These are phyloP conservation scores for Aproaerema taeniolella DNA, from an alignment of 2,888 invertebrate genomes.

Conservation along the genomic window DNA sequence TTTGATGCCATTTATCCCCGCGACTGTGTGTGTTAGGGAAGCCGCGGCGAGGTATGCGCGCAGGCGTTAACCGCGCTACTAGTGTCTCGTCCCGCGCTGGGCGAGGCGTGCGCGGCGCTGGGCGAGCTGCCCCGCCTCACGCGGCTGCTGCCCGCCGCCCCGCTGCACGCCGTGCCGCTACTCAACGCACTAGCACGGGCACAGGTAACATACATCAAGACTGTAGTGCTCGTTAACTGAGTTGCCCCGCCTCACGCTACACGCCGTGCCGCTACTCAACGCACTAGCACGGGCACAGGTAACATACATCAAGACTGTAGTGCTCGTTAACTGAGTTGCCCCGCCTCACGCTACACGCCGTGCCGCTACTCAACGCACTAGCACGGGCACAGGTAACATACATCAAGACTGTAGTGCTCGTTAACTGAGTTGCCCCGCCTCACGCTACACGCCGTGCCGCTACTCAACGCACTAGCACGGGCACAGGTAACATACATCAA, in stretches of 20 bases:
- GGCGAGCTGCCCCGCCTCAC: conserved; percentile 91
- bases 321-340: conserved; percentile 93
- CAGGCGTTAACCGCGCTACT: conserved; percentile 90
- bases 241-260: conserved; percentile 86
- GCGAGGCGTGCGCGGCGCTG: conserved; percentile 91
- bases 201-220: conserved; percentile 80
- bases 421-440: conserved; percentile 91
- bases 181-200: conserved; percentile 91
- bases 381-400: conserved; percentile 89
- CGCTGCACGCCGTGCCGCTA: conserved; percentile 89
- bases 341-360: conserved; percentile 85
- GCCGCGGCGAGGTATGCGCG: conserved; percentile 88
- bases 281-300: conserved; percentile 92
- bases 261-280: conserved; percentile 90
- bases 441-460: conserved; percentile 87
- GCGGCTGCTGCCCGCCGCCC: conserved; percentile 84
- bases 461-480: conserved; percentile 90
- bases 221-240: conserved; percentile 94
- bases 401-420: too few species aligned
- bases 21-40: too few species aligned
- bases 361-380: conserved; percentile 92
- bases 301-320: too few species aligned
- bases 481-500: conserved; percentile 83
- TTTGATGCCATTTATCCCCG: too few species aligned
- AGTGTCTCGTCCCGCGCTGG: conserved; percentile 90